phyloP scores from a whole-genome alignment of 2,113 vertebrate species.

The Telmatochromis sp. region DNA sequence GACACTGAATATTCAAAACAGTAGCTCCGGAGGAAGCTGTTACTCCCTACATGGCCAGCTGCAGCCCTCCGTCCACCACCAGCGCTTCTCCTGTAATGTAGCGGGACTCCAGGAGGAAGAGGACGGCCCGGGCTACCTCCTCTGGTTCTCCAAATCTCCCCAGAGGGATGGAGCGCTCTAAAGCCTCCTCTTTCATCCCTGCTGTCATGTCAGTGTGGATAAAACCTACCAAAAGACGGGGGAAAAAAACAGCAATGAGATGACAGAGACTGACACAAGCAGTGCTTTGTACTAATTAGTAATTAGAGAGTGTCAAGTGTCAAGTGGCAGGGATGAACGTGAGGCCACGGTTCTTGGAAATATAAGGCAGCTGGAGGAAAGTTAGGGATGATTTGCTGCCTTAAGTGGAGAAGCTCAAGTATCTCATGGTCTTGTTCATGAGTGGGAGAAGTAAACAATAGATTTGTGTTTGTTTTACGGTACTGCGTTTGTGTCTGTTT shows the following conservation, averaged over 20 bases:
- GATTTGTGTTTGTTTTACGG: not conserved
- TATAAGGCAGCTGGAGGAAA: not conserved
- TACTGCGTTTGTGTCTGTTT: not conserved
- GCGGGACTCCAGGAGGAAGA: constrained; percentile 83
- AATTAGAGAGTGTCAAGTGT: not conserved
- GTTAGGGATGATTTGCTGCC: not conserved
- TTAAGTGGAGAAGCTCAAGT: not conserved
- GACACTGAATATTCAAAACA: not conserved
- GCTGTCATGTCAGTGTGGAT: constrained; percentile 89
- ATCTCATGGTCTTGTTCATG: not conserved
- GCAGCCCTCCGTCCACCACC: constrained; percentile 87
- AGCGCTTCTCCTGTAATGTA: constrained; percentile 88
- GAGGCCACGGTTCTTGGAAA: not conserved
- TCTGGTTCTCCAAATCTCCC: constrained; percentile 81
- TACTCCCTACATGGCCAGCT: constrained; percentile 69
- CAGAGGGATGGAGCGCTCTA: constrained; percentile 72
- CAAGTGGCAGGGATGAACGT: not conserved
- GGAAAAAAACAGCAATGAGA: not conserved
- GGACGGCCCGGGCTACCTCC: constrained; percentile 80
- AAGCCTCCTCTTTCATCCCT: constrained; percentile 72
- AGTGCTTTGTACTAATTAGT: not conserved
- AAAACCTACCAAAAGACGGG: constrained; percentile 70
- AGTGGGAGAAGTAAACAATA: not conserved
- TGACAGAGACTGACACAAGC: not conserved
- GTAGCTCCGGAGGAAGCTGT: not conserved